These are phyloP conservation scores for Salpingus planirostris DNA, from an alignment of 2,888 invertebrate genomes.

Conservation along the genomic window DNA sequence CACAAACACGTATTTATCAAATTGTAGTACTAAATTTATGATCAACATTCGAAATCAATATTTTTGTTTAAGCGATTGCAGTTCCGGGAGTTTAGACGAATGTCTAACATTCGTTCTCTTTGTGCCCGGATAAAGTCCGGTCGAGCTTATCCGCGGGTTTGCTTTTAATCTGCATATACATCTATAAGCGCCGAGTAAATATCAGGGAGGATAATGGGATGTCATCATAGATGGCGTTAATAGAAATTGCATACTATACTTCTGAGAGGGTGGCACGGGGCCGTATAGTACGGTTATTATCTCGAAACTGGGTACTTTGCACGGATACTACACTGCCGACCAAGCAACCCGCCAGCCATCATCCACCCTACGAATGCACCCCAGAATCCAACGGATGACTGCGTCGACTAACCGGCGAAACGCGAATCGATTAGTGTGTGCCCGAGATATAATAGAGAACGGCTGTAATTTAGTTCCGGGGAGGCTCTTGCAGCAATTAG, in stretches of 20 bases:
- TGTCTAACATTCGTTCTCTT: too few species aligned
- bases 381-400: constrained; percentile 12
- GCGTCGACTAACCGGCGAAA: constrained; percentile 9
- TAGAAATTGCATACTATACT: constrained; percentile 18
- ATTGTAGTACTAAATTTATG: too few species aligned
- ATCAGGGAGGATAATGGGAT: constrained; percentile 16
- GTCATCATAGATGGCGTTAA: constrained; percentile 16
- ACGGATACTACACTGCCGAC: neutral
- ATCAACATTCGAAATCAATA: too few species aligned
- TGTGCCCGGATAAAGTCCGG: constrained; percentile 18
- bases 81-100: too few species aligned
- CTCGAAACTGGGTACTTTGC: neutral
- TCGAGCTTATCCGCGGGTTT: constrained; percentile 13
- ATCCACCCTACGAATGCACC: constrained; percentile 4
- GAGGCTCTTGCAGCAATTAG: constrained; percentile 1
- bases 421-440: constrained; percentile 4
- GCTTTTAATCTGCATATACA: constrained; percentile 16
- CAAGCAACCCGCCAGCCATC: too few species aligned
- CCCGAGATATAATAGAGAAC: constrained; percentile 1
- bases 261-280: too few species aligned
- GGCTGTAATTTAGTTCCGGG: neutral
- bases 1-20: too few species aligned
- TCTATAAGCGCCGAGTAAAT: constrained; percentile 14
- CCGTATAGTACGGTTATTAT: neutral
- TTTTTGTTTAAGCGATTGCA: too few species aligned